Evolutionary conservation across 2,888 invertebrate genomes (phyloP), one percentile per base, ranked within the genome.

Genomic region (Dynastes hyllus): DNA sequence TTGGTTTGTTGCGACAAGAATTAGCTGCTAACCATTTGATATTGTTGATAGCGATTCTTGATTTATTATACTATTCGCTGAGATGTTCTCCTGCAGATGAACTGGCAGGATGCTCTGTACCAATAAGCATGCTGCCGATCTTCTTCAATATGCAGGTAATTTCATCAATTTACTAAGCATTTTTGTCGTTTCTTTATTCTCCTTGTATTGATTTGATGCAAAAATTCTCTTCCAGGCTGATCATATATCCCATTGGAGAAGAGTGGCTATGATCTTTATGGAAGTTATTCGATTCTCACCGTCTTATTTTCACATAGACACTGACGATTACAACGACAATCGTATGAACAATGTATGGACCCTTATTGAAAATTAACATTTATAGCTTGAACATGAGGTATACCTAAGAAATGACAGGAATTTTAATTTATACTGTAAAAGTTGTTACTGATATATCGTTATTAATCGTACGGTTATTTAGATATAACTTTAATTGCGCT

Each of bases 1-100:
- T 91, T 32, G 91, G 90, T 40, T 82, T 91, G 27, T 86, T 91
- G 81, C 86, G 86, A 29, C 90, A 91, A 81, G 90, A 90, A 80
- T 84, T 91, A 6, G 80, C 85, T 0, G 88, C 88, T 29, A 87
- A 89, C 51, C 90, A 90, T 80, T 86, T 87, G 5, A 85, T 86
- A 53, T 84, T 91, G 9, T 79, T 90, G 11, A 85, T 86, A 8
- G 82, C 88, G 45, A 82, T 91, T 61, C 83, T 91, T 53, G 88
- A 89, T 82, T 85, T 91, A 63, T 81, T 91, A 65, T 87, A 89
- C 82, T 87, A 87, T 55, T 86, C 90, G 29, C 86, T 90, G n/a
- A 88, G 89, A 78, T 86, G 88, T 73, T 88, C 90, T 1, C 89
- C 90, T 0, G 86, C 88, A 29, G 89, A 90, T 65, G 91, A 91